phyloP scores from a whole-genome alignment of 2,797 vertebrate genomes.

The Ctenosaura bakeri region DNA sequence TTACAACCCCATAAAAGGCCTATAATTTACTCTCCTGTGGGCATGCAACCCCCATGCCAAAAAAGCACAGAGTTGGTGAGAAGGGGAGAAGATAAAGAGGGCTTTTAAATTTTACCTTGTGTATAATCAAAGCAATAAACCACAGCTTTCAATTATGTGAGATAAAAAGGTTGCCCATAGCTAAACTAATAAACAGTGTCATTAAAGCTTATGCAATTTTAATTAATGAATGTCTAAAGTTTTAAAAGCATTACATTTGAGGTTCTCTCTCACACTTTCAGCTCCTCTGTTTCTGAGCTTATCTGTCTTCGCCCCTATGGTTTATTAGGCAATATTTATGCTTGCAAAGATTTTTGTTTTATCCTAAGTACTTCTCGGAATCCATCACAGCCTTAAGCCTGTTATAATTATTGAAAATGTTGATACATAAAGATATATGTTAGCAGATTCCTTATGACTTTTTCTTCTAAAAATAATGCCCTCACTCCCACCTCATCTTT shows the following conservation, averaged over 20 bases:
- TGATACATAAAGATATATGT: constrained; percentile 36
- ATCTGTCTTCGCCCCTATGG: constrained; percentile 21
- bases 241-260: constrained; percentile 64
- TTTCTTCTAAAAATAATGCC: constrained; percentile 59
- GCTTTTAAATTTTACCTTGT: constrained; percentile 65
- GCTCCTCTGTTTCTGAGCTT: constrained; percentile 23
- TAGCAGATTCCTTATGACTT: constrained; percentile 49
- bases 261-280: not conserved
- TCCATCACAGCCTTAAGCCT: constrained; percentile 50
- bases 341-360: constrained; percentile 27
- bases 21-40: constrained; percentile 68
- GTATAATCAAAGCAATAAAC: constrained; percentile 67
- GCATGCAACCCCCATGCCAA: constrained; percentile 33
- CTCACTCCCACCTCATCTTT: constrained; percentile 57
- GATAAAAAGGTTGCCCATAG: constrained; percentile 71
- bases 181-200: constrained; percentile 73
- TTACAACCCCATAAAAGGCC: constrained; percentile 75
- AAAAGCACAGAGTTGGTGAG: constrained; percentile 38
- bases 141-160: constrained; percentile 63
- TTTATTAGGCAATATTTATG: constrained; percentile 25
- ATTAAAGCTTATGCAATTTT: constrained; percentile 72
- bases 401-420: constrained; percentile 59
- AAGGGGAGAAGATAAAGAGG: constrained; percentile 36
- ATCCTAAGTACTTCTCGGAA: constrained; percentile 24
- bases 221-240: constrained; percentile 67